phyloP scores from a whole-genome alignment of 2,797 vertebrate species.

The Zenarchopterus dispar region DNA sequence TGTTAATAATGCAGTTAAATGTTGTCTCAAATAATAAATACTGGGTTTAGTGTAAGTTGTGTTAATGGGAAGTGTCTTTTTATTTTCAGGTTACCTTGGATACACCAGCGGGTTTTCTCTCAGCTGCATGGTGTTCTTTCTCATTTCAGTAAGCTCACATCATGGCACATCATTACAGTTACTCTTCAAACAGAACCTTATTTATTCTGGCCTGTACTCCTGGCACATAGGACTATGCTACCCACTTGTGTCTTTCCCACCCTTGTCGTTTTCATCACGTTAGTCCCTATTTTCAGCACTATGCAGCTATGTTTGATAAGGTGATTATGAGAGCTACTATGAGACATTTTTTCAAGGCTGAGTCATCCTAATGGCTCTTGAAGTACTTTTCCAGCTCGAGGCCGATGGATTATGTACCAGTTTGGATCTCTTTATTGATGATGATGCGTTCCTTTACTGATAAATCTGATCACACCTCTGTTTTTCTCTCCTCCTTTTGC shows the following conservation, averaged over 20 bases:
- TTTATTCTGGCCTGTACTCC: conserved; percentile 43
- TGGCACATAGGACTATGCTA: conserved; percentile 22
- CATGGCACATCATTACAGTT: conserved; percentile 40
- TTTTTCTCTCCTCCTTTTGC: background rate
- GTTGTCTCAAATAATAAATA: conserved; percentile 3
- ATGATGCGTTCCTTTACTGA: background rate
- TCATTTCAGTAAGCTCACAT: conserved; percentile 86
- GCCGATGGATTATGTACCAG: too few relatives aligned
- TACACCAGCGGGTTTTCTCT: conserved; percentile 98
- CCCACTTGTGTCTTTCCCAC: conserved; percentile 35
- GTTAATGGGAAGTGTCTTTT: conserved; percentile 7
- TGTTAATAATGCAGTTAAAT: conserved; percentile 7
- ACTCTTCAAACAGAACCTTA: conserved; percentile 22
- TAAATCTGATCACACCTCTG: conserved; percentile 5
- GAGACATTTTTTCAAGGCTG: background rate
- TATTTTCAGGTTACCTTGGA: conserved; percentile 91
- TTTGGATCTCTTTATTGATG: background rate
- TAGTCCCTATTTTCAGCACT: conserved; percentile 33
- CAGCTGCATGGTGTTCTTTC: conserved; percentile 98
- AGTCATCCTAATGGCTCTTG: too few relatives aligned
- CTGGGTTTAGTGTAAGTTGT: background rate
- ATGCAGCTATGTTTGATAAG: conserved; percentile 41
- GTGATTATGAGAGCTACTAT: conserved; percentile 30
- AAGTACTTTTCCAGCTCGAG: too few relatives aligned
- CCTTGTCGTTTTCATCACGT: background rate